These are phyloP conservation scores for Scalopus aquaticus DNA, from an alignment of 2,113 vertebrate species.

Conservation along the genomic window DNA sequence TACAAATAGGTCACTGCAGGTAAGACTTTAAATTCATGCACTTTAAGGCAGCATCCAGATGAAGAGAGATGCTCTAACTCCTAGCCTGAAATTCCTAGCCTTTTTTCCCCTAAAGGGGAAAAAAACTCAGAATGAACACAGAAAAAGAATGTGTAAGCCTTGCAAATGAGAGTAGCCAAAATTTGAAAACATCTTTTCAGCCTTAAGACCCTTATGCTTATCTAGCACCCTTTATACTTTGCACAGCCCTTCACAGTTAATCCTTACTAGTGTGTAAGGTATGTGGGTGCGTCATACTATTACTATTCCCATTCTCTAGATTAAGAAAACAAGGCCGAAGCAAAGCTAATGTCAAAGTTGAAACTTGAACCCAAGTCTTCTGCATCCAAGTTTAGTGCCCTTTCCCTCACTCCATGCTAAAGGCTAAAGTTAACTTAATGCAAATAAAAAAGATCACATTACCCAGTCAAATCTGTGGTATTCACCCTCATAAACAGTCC, in stretches of 20 bases:
- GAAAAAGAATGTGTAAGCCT: neutral
- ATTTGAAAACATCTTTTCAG: neutral
- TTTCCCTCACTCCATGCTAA: neutral
- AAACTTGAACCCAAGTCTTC: conserved; percentile 64
- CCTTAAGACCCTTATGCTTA: neutral
- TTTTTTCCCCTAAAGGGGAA: neutral
- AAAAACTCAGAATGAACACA: neutral
- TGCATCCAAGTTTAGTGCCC: conserved; percentile 60
- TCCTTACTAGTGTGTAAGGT: neutral
- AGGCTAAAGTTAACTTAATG: conserved; percentile 72
- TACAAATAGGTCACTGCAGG: neutral
- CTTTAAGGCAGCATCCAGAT: neutral
- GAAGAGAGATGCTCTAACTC: neutral
- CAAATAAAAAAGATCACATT: conserved; percentile 61
- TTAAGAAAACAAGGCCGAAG: conserved; percentile 18
- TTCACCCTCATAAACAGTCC: conserved; percentile 16
- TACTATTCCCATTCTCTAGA: neutral
- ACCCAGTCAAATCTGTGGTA: conserved; percentile 56
- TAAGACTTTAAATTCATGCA: neutral
- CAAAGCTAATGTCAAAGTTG: conserved; percentile 15
- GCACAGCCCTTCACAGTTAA: neutral
- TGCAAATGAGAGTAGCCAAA: neutral
- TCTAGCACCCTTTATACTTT: neutral
- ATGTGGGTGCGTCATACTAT: neutral
- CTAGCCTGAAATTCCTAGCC: neutral